Evolutionary conservation across 2,888 invertebrate species (phyloP).

Genomic region (Aproaerema taeniolella): DNA sequence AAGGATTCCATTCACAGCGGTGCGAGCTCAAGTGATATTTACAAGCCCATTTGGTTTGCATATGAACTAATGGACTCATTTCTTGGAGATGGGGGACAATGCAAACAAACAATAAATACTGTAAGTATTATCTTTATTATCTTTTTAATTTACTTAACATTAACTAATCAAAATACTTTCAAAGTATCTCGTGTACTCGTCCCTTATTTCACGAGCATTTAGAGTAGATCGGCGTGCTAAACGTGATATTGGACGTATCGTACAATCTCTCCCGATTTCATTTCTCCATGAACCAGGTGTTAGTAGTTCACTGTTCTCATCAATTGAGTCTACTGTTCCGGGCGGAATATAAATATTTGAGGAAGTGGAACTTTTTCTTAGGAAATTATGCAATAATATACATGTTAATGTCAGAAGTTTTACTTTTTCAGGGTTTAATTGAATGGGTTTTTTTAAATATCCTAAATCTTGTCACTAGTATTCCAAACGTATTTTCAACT

Average conservation of each 20-base stretch:
- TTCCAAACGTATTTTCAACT: slow-evolving; percentile 19
- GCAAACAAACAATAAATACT: background rate
- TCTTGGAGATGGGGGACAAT: background rate
- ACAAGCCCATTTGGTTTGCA: background rate
- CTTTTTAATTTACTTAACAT: background rate
- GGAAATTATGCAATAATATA: slow-evolving; percentile 12
- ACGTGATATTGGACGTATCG: background rate
- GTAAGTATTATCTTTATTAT: background rate
- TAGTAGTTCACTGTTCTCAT: background rate
- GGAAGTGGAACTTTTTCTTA: background rate
- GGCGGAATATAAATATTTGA: background rate
- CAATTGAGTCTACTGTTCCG: background rate
- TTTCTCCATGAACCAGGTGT: background rate
- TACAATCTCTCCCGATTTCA: background rate
- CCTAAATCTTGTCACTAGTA: slow-evolving; percentile 9
- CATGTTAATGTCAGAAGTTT: slow-evolving; percentile 11
- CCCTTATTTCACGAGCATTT: background rate
- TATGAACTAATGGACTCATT: background rate
- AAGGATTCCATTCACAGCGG: background rate
- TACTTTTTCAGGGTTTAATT: no score
- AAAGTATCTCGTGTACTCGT: background rate
- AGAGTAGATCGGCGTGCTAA: background rate
- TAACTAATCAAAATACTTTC: background rate
- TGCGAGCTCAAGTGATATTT: background rate
- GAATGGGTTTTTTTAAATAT: slow-evolving; percentile 15